Evolutionary conservation across 2,113 vertebrate species (phyloP), one percentile per base, ranked within the genome.

Genomic region (Alosa alosa): DNA sequence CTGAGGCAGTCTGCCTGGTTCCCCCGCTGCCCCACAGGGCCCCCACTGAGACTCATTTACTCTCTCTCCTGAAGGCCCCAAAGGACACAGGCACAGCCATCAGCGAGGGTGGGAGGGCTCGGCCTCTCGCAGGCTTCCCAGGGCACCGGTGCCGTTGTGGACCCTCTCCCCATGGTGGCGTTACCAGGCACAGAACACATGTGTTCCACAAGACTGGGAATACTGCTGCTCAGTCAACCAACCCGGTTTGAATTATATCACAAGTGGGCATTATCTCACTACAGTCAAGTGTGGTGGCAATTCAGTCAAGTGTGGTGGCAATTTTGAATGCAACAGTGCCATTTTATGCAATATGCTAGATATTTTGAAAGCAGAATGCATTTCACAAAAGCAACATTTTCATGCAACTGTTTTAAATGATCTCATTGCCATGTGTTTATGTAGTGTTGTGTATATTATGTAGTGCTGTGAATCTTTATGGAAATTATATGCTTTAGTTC

Each of bases 141-240:
- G 31, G 36, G 36, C 31, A 13, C 72, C 11, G 15, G 31, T 36
- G 72, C 72, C 31, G 13, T 4, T 31, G 31, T 3, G 15, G 31
- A 5, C 31, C 9, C 5, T 36, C 72, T 15, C 72, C 36, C 13
- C 4, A 36, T 1, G 25, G 31, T 11, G 15, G 4, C 1, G 36
- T 78, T 78, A 36, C 72, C 31, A 78, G 72, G 72, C 72, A 78
- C 31, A 78, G 31, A 4, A 78, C 31, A 72, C 72, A 72, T 57
- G 55, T 60, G 18, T 20, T 22, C 20, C 55, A 60, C 55, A 60
- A 6, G 4, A 4, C 18, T 11, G 64, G 64, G 31, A 72, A 9
- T 72, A 20, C 17, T 20, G 22, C 55, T 36, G 64, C 31, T 60
- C 55, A 60, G 55, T 22, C 18, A 20, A 60, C 18, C 4, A 60